phyloP scores from a whole-genome alignment of 2,888 invertebrate species.

The Thereva unica region DNA sequence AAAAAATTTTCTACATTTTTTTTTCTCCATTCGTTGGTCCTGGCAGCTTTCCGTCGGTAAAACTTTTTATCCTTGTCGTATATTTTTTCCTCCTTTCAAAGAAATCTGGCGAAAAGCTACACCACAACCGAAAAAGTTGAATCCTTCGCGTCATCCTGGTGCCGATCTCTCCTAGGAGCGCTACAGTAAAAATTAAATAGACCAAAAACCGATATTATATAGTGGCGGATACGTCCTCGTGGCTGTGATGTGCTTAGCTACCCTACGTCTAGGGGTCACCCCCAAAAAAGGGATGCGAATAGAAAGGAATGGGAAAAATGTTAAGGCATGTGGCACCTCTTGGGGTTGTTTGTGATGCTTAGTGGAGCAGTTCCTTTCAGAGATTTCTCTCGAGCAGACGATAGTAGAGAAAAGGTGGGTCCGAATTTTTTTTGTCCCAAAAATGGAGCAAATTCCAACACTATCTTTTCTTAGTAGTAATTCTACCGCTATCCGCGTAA shows the following conservation, averaged over 20 bases:
- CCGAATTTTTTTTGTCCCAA: conserved; percentile 1
- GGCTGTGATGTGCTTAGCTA: no score
- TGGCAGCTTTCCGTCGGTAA: no score
- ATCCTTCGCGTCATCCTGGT: conserved; percentile 22
- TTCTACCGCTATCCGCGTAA: no score
- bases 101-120: background rate
- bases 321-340: conserved; percentile 17
- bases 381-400: conserved; percentile 43
- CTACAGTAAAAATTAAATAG: background rate
- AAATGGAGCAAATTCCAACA: no score
- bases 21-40: no score
- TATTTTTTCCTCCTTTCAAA: background rate
- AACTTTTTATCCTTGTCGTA: background rate
- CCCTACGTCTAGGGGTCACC: background rate
- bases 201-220: background rate
- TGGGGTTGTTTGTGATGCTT: conserved; percentile 21
- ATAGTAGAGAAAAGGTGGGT: conserved; percentile 23
- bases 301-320: background rate
- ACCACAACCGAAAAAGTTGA: conserved; percentile 3
- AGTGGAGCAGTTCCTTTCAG: conserved; percentile 42
- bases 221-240: no score
- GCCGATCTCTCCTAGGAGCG: conserved; percentile 6
- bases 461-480: no score
- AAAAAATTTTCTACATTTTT: no score
- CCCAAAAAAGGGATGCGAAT: background rate